Conservation (phyloP, 1,140 invertebrate genomes). For the Sweltsa coloradensis region DNA sequence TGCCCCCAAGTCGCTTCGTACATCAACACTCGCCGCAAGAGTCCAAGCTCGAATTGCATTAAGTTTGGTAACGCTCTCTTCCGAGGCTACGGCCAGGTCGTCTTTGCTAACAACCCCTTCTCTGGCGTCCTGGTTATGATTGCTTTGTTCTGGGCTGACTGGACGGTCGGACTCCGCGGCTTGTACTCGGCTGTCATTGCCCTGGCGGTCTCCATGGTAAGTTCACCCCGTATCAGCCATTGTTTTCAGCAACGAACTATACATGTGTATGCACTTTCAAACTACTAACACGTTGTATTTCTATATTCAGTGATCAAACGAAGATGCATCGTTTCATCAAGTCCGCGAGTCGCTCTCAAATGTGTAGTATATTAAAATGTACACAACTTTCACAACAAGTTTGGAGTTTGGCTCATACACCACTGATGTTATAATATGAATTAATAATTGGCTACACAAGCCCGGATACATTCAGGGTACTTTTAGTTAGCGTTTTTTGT, state of each 20-base stretch:
- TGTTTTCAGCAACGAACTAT: neutral
- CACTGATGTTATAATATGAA: too few species aligned
- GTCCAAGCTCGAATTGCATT: slow-evolving; percentile 19
- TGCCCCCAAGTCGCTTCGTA: slow-evolving; percentile 26
- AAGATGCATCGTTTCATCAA: too few species aligned
- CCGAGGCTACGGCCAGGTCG: slow-evolving; percentile 30
- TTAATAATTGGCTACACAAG: too few species aligned
- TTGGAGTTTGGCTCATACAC: too few species aligned
- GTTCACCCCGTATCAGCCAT: slow-evolving; percentile 11
- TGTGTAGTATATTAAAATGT: too few species aligned
- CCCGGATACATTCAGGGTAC: too few species aligned
- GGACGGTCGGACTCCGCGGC: slow-evolving; percentile 21
- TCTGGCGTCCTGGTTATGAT: slow-evolving; percentile 30
- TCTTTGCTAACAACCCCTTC: slow-evolving; percentile 34
- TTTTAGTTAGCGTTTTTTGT: too few species aligned
- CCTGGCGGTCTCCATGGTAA: slow-evolving; percentile 30
- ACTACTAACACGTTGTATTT: too few species aligned
- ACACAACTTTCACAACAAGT: too few species aligned
- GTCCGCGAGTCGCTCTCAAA: too few species aligned
- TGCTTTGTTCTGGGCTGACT: slow-evolving; percentile 23
- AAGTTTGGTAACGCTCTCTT: slow-evolving; percentile 28
- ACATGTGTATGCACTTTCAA: too few species aligned
- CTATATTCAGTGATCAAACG: too few species aligned
- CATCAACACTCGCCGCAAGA: slow-evolving; percentile 22
- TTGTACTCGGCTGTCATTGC: slow-evolving; percentile 26